Evolutionary conservation across 2,113 vertebrate species (phyloP), one percentile per base, ranked within the genome.

Genomic region (Bagarius yarrelli): DNA sequence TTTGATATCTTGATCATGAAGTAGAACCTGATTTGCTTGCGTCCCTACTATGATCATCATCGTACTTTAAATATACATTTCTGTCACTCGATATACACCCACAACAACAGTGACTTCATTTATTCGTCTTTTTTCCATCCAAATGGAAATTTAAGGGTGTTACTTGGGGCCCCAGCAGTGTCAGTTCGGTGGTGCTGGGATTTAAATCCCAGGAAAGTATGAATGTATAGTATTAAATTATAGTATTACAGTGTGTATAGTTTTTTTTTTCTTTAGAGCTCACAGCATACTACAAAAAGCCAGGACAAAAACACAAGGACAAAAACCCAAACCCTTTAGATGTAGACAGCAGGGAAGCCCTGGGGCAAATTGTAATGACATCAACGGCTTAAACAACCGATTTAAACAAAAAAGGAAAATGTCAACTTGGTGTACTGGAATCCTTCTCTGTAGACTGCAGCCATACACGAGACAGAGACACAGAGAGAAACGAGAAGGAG

Each of bases 231-330:
- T 47, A 47, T 47, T 47, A 47, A 1, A 47, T 47, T 47, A 47
- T 11, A 47, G 44, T 11, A 8, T 11, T 12, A 0, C 30, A 67
- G 19, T 15, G 59, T 64, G 12, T 19, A 2, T 44, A 16, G 11
- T 12, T 59, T 75, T 50, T n/a, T 27, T 30, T 52, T 21, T 27
- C 30, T 36, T 66, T 25, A 27, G 61, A 76, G 40, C 8, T 50
- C n/a, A 64, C 40, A 64, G 76, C 59, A 53, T 47, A 64, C 2
- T 53, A 16, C 19, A 66, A 53, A 55, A 6, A 34, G 59, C 9
- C 47, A 30, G 30, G 47, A 76, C 27, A 16, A 71, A 72, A 57
- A 69, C 9, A 61, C 71, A 57, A 79, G 66, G 64, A 53, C 74
- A 73, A 44, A 36, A 50, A 25, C 53, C 2, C 21, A 36, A 50